A percentile compares a stretch with the other conserved stretches of the same genome.
phyloP scores from a whole-genome alignment of 2,113 vertebrate species.

The Phalacrocorax aristotelis region DNA sequence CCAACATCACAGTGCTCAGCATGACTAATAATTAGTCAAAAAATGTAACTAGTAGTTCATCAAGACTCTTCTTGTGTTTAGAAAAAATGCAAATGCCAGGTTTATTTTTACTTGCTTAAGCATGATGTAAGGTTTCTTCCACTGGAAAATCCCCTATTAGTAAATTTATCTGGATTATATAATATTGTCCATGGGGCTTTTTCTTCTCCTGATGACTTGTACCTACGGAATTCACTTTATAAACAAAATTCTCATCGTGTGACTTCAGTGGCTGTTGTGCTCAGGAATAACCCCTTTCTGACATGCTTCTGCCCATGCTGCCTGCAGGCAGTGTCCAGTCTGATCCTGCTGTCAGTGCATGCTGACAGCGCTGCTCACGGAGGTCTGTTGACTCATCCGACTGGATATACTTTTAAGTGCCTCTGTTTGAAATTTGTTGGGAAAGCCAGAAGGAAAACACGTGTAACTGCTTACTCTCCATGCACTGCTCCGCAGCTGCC shows the following conservation, averaged over 20 bases:
- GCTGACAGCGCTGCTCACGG: not conserved
- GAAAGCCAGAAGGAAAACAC: not conserved
- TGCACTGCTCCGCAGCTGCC: not conserved
- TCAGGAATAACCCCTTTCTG: not conserved
- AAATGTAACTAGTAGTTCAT: conserved; percentile 47
- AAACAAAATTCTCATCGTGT: conserved; percentile 34
- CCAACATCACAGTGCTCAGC: not conserved
- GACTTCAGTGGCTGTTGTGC: not conserved
- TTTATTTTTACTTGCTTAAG: conserved; percentile 59
- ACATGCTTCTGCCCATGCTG: not conserved
- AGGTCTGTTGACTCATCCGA: not conserved
- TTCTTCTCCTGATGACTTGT: conserved; percentile 35
- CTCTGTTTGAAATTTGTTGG: not conserved
- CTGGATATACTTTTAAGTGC: not conserved
- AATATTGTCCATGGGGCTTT: conserved; percentile 29
- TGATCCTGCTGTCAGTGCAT: not conserved
- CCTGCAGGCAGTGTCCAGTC: not conserved
- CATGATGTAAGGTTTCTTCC: conserved; percentile 66
- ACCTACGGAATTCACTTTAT: not conserved
- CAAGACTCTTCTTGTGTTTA: conserved; percentile 35
- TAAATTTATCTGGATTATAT: conserved; percentile 50
- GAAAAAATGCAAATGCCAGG: conserved; percentile 41
- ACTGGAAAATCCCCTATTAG: conserved; percentile 66
- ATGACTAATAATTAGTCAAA: conserved; percentile 57
- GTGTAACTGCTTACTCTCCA: not conserved